Conservation (phyloP, 92 coral and sea anemone species). For the Zoanthus sansibaricus region DNA sequence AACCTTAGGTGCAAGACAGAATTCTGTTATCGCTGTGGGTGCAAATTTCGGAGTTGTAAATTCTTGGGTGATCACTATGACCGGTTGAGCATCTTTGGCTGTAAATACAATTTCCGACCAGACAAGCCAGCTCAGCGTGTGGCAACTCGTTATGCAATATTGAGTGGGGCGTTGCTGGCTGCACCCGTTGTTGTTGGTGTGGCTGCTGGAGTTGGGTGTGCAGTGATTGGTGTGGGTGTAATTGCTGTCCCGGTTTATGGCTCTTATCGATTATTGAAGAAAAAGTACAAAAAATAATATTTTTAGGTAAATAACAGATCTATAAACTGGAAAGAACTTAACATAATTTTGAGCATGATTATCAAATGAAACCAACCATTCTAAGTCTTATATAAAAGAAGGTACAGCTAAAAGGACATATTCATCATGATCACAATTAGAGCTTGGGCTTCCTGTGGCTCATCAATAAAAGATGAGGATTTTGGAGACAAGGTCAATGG, state of each 20-base stretch:
- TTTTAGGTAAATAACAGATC: no score
- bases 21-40: slow-evolving; percentile 88
- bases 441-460: no score
- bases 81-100: slow-evolving; percentile 82
- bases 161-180: slow-evolving; percentile 73
- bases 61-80: slow-evolving; percentile 91
- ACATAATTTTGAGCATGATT: no score
- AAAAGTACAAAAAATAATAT: slow-evolving; percentile 45
- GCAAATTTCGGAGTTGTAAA: slow-evolving; percentile 73
- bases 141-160: slow-evolving; percentile 78
- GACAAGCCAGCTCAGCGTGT: slow-evolving; percentile 80
- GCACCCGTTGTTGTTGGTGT: slow-evolving; percentile 76
- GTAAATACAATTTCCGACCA: slow-evolving; percentile 87
- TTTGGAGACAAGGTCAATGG: no score
- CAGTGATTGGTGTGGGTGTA: slow-evolving; percentile 74
- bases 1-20: slow-evolving; percentile 81
- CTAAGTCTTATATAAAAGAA: no score
- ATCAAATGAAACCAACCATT: no score
- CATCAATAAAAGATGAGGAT: no score
- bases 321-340: no score
- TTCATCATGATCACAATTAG: no score
- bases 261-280: slow-evolving; percentile 78
- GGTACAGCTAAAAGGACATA: no score
- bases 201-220: slow-evolving; percentile 83
- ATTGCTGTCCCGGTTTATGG: slow-evolving; percentile 82